These are phyloP conservation scores for Sciurus carolinensis DNA, from an alignment of 2,797 vertebrate genomes.

Conservation along the genomic window DNA sequence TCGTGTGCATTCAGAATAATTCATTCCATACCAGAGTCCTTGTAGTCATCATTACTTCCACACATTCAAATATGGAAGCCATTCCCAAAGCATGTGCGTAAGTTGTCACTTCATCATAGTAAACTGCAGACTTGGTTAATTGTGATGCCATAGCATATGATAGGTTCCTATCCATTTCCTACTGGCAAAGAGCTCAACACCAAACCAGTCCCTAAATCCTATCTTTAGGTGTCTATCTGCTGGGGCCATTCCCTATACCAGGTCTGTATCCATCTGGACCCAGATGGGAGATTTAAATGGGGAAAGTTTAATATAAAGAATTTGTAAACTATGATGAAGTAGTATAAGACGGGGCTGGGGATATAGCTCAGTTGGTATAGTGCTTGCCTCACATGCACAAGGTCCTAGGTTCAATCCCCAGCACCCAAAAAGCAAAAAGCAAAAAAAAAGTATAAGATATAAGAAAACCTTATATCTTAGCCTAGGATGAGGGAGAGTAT, in stretches of 20 bases:
- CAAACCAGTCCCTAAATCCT: neutral
- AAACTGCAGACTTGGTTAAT: neutral
- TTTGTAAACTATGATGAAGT: neutral
- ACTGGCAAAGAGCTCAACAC: neutral
- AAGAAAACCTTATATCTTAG: neutral
- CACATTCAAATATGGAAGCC: neutral
- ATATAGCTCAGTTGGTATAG: too few species aligned
- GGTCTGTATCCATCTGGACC: neutral
- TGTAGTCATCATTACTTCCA: neutral
- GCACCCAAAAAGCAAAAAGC: too few species aligned
- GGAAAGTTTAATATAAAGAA: conserved; percentile 14
- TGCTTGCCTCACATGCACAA: too few species aligned
- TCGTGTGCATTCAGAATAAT: conserved; percentile 1
- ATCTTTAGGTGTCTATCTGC: neutral
- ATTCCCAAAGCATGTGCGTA: neutral
- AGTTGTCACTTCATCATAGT: conserved; percentile 23
- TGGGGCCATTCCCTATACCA: neutral
- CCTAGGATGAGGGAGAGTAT: neutral
- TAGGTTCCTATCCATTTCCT: neutral
- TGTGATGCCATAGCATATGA: neutral
- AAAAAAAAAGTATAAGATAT: too few species aligned
- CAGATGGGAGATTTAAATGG: neutral
- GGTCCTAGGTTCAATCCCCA: too few species aligned
- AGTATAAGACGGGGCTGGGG: neutral
- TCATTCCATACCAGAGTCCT: neutral